phyloP scores from a whole-genome alignment of 2,888 invertebrate species.

The Drosophila pullipes region DNA sequence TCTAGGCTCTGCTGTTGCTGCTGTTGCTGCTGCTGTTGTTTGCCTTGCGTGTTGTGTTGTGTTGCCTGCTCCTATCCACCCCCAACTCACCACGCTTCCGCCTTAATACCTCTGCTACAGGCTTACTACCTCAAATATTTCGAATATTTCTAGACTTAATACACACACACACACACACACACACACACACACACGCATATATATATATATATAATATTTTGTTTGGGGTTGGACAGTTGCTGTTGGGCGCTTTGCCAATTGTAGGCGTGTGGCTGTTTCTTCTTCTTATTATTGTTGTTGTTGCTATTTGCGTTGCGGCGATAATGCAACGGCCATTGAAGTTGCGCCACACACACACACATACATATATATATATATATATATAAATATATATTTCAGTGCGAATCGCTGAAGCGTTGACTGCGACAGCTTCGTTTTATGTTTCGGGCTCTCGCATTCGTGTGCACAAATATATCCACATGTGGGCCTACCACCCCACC shows the following conservation, averaged over 20 bases:
- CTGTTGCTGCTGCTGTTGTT: slow-evolving; percentile 1
- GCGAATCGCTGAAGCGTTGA: slow-evolving; percentile 71
- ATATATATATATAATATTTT: slow-evolving; percentile 12
- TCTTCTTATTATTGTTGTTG: slow-evolving; percentile 34
- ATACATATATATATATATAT: not conserved
- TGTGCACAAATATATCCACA: slow-evolving; percentile 48
- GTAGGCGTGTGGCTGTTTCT: slow-evolving; percentile 51
- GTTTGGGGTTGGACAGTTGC: slow-evolving; percentile 53
- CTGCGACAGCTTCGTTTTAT: slow-evolving; percentile 47
- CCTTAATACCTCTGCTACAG: not conserved
- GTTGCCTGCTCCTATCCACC: not conserved
- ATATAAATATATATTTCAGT: slow-evolving; percentile 26
- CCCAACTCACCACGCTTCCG: not conserved
- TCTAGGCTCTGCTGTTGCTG: slow-evolving; percentile 43
- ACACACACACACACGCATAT: no score
- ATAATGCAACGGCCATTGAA: slow-evolving; percentile 72
- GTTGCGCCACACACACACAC: slow-evolving; percentile 50
- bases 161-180: slow-evolving; percentile 26
- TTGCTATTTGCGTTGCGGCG: slow-evolving; percentile 49
- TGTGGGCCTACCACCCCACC: not conserved
- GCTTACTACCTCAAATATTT: slow-evolving; percentile 61
- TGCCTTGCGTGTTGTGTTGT: slow-evolving; percentile 59
- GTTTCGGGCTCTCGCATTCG: slow-evolving; percentile 53
- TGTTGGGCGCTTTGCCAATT: slow-evolving; percentile 55
- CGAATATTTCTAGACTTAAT: slow-evolving; percentile 61